A percentile compares a stretch with the other conserved stretches of the same genome.
Evolutionary conservation across 2,113 vertebrate species (phyloP).

Genomic region (Microcebus tavaratra): DNA sequence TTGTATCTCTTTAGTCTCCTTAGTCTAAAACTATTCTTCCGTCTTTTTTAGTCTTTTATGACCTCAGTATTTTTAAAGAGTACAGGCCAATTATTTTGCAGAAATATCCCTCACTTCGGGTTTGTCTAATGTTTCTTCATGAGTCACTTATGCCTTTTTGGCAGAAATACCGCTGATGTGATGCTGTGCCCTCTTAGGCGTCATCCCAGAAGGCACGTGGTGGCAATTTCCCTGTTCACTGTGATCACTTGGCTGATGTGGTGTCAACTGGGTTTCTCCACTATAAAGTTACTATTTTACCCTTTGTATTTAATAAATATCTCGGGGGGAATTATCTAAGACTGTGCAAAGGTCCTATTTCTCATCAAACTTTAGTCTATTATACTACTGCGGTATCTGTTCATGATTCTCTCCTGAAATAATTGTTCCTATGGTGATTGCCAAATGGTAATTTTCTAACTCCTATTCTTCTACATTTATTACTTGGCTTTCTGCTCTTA

Average conservation of each 20-base stretch:
- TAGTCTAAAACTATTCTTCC: not conserved
- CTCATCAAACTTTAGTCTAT: not conserved
- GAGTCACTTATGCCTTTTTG: not conserved
- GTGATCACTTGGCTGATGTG: not conserved
- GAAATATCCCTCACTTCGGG: not conserved
- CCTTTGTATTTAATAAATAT: not conserved
- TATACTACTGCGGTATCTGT: not conserved
- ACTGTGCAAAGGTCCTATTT: not conserved
- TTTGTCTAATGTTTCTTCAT: not conserved
- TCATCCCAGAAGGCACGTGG: not conserved
- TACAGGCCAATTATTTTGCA: not conserved
- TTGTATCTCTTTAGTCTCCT: not conserved
- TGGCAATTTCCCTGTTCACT: not conserved
- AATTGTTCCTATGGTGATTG: not conserved
- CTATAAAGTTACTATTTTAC: not conserved
- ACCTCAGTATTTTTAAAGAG: not conserved
- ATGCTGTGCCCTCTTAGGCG: not conserved
- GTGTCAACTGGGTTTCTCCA: not conserved
- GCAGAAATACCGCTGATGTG: not conserved
- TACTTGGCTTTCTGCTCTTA: not conserved
- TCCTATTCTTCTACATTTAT: not conserved
- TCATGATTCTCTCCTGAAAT: not conserved
- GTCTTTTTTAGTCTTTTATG: not conserved
- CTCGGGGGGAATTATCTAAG: not conserved
- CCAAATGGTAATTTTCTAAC: not conserved